Percentiles rank a stretch among this genome's conserved stretches.
phyloP scores from a whole-genome alignment of 2,888 invertebrate genomes.

The Latrodectus hesperus region DNA sequence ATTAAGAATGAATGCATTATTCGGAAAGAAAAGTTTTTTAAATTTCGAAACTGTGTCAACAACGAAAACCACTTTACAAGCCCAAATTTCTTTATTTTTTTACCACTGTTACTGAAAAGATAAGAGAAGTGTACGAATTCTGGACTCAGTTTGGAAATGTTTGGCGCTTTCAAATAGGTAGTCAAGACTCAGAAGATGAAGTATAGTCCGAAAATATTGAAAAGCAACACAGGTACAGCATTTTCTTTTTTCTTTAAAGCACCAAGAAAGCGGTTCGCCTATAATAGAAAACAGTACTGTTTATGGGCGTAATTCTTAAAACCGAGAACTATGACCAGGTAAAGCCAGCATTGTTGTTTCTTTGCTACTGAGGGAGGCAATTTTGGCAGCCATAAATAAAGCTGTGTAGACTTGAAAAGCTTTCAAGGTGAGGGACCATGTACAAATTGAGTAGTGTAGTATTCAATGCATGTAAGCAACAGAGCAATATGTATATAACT shows the following conservation, averaged over 20 bases:
- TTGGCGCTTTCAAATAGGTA: no score
- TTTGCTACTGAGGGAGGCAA: slow-evolving; percentile 25
- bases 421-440: background rate
- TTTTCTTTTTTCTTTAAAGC: background rate
- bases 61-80: no score
- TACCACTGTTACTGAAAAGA: no score
- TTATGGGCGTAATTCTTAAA: slow-evolving; percentile 57
- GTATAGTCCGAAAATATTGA: no score
- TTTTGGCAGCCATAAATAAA: slow-evolving; percentile 62
- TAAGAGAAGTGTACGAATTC: no score
- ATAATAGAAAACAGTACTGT: slow-evolving; percentile 44
- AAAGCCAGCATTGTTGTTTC: slow-evolving; percentile 52
- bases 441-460: slow-evolving; percentile 3
- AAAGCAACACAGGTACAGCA: no score
- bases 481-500: background rate
- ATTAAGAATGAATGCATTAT: no score
- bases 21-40: no score
- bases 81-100: no score
- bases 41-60: no score
- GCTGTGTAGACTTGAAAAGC: slow-evolving; percentile 15
- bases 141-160: no score
- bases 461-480: background rate
- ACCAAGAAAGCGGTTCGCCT: slow-evolving; percentile 50
- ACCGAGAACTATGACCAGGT: slow-evolving; percentile 25
- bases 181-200: no score